phyloP scores from a whole-genome alignment of 2,113 vertebrate species.

The Leuciscus idus region DNA sequence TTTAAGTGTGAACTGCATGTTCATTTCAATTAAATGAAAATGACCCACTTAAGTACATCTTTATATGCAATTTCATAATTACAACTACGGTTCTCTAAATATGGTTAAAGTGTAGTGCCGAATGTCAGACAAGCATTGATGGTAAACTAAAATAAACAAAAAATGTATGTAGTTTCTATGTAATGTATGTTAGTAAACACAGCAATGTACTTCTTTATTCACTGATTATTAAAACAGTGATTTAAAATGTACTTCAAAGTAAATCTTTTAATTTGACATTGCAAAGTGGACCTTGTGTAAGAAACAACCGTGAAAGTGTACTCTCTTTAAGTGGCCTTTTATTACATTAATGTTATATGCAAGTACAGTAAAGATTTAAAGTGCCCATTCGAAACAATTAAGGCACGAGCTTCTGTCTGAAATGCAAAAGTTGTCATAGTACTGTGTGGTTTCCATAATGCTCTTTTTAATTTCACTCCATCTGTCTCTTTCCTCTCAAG shows the following conservation, averaged over 20 bases:
- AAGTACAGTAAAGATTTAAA: not conserved
- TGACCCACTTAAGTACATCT: not conserved
- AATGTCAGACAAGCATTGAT: no score
- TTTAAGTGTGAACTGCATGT: no score
- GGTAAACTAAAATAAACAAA: no score
- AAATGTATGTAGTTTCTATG: no score
- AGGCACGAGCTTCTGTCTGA: not conserved
- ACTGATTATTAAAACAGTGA: not conserved
- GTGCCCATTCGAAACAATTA: not conserved
- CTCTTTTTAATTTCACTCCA: not conserved
- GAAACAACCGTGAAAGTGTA: not conserved
- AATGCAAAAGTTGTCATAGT: not conserved
- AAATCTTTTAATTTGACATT: not conserved
- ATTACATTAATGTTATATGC: not conserved
- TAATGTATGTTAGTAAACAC: no score
- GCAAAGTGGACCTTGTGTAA: not conserved
- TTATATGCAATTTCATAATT: not conserved
- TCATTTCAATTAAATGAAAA: not conserved
- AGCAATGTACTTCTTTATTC: not conserved
- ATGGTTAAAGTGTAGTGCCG: not conserved
- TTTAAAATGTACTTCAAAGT: not conserved
- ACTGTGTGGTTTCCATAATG: not conserved
- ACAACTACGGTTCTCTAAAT: not conserved
- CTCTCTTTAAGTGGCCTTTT: not conserved
- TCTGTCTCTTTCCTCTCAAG: not conserved